Evolutionary conservation across 2,113 vertebrate genomes (phyloP), one percentile per base, ranked within the genome.

Genomic region (Trogon melanurus): DNA sequence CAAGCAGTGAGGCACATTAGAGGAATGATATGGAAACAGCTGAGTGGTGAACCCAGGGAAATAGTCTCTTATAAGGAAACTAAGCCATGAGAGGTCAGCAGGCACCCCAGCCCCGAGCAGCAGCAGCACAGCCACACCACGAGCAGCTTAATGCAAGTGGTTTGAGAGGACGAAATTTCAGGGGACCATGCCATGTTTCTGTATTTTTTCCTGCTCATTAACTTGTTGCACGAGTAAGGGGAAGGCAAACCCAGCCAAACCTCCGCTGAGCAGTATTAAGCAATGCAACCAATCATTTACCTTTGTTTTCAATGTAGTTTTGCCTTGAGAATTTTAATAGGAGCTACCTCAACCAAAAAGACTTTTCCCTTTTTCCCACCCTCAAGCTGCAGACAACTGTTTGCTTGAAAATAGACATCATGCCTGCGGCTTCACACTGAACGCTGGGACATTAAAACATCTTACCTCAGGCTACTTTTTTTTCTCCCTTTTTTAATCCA

Each of bases 1-100:
- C 15, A 34, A 32, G 44, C 13, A 53, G 45, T 0, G 9, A 27
- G 45, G 23, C 26, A 38, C 6, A 3, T 45, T 15, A 25, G 1
- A 56, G 48, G 41, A 51, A 34, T 2, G 5, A 5, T 13, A 85
- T 47, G 34, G 34, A 47, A 48, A n/a, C 16, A 47, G 10, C 16
- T 7, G 57, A 90, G 53, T 4, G 34, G 18, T 10, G 58, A 93
- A 44, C 3, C 19, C 25, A 2, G 2, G 11, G n/a, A 79, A 67
- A 69, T 11, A 30, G 72, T 26, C 38, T 71, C 22, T n/a, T 50
- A 11, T 34, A 27, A 18, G 69, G 30, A 23, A 65, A 74, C 8
- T 6, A 34, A 72, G n/a, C 14, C 27, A 13, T 0, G 10, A 45
- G 61, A 61, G 22, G 22, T 27, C 44, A 81, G 17, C 51, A 60